phyloP scores from a whole-genome alignment of 2,797 vertebrate species.

The Lagodon rhomboides region DNA sequence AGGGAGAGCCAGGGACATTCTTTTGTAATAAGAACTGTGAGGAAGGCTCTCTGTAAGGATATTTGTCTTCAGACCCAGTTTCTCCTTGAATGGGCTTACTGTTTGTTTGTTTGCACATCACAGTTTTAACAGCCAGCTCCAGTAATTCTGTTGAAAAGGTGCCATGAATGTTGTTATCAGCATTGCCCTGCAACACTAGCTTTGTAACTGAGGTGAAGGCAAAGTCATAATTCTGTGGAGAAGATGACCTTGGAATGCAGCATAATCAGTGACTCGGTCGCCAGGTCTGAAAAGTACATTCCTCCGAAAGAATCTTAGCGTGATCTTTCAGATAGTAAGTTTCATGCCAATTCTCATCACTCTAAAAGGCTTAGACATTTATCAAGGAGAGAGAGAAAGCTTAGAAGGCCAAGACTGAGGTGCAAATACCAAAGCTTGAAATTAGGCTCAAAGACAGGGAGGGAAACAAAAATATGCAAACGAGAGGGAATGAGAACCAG shows the following conservation, averaged over 20 bases:
- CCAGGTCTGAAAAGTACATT: slow-evolving; percentile 52
- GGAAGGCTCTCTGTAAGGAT: slow-evolving; percentile 44
- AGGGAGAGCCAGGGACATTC: slow-evolving; percentile 67
- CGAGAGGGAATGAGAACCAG: slow-evolving; percentile 45
- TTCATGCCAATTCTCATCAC: slow-evolving; percentile 14
- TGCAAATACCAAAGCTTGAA: slow-evolving; percentile 12
- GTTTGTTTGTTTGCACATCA: slow-evolving; percentile 41
- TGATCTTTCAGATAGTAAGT: slow-evolving; percentile 20
- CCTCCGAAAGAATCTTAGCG: slow-evolving; percentile 18
- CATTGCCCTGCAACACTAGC: slow-evolving; percentile 34
- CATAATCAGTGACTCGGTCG: slow-evolving; percentile 51
- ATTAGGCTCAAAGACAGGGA: slow-evolving; percentile 31
- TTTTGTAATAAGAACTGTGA: slow-evolving; percentile 54
- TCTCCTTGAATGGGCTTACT: slow-evolving; percentile 39
- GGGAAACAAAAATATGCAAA: slow-evolving; percentile 32
- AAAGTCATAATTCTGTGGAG: slow-evolving; percentile 42
- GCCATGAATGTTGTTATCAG: slow-evolving; percentile 39
- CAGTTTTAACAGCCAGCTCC: slow-evolving; percentile 43
- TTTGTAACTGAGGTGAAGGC: slow-evolving; percentile 37
- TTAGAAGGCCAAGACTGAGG: not conserved
- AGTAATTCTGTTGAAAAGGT: slow-evolving; percentile 33
- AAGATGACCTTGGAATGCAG: slow-evolving; percentile 57
- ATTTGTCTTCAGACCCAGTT: slow-evolving; percentile 44
- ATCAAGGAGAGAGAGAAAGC: not conserved
- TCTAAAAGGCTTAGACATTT: slow-evolving; percentile 20